Percentiles rank a stretch among this genome's conserved stretches.
Conservation (phyloP, 2,888 invertebrate genomes). For the Agelastica alni region DNA sequence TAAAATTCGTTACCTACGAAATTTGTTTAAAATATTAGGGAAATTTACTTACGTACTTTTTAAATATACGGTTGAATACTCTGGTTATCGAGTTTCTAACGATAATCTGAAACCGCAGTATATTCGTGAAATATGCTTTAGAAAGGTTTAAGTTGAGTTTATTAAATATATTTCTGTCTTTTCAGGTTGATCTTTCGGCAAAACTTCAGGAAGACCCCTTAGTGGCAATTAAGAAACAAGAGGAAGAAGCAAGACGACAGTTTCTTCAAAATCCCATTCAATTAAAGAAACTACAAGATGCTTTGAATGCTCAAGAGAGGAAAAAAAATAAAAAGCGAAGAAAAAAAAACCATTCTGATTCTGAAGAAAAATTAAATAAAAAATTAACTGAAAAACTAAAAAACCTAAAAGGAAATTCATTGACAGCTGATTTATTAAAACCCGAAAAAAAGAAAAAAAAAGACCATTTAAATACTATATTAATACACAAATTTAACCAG, state of each 20-base stretch:
- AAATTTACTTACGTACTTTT: too few species aligned
- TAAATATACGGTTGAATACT: too few species aligned
- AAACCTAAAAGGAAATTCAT: constrained; percentile 36
- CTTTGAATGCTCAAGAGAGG: constrained; percentile 65
- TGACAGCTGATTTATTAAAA: constrained; percentile 35
- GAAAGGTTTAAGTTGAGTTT: too few species aligned
- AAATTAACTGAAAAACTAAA: constrained; percentile 49
- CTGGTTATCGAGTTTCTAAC: too few species aligned
- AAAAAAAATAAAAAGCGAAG: constrained; percentile 61
- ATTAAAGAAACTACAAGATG: constrained; percentile 80
- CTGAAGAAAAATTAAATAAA: constrained; percentile 47
- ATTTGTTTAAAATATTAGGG: too few species aligned
- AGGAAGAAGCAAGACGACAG: constrained; percentile 83
- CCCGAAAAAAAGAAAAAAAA: constrained; percentile 53
- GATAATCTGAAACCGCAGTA: too few species aligned
- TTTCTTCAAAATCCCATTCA: constrained; percentile 91
- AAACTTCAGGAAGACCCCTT: constrained; percentile 94
- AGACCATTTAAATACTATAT: constrained; percentile 66
- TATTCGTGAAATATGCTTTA: too few species aligned
- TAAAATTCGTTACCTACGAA: too few species aligned
- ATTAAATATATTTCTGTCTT: too few species aligned
- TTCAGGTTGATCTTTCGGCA: constrained; percentile 82
- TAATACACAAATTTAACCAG: constrained; percentile 73
- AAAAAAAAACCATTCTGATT: constrained; percentile 43
- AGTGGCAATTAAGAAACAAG: constrained; percentile 84